Conservation (phyloP, 1,140 invertebrate species). For the Saccostrea echinata region DNA sequence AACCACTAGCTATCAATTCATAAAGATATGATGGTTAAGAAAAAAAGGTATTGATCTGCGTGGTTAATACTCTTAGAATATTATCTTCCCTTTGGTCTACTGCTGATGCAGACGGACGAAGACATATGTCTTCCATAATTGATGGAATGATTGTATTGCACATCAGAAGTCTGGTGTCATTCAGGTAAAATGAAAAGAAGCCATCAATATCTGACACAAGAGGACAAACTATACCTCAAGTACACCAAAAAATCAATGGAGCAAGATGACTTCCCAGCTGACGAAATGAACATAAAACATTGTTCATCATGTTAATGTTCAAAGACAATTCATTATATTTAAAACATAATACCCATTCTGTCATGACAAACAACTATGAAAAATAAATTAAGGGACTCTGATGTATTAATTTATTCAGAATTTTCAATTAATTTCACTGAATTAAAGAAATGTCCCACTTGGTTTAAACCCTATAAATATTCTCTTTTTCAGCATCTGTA, state of each 20-base stretch:
- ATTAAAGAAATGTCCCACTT: too few relatives aligned
- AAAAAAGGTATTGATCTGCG: background rate
- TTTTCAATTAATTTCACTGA: too few relatives aligned
- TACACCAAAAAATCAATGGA: constrained; percentile 5
- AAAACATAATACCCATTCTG: too few relatives aligned
- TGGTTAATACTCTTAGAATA: background rate
- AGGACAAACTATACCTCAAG: background rate
- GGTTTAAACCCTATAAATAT: too few relatives aligned
- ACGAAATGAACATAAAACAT: too few relatives aligned
- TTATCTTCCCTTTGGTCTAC: background rate
- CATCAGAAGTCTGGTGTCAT: constrained; percentile 21
- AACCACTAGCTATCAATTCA: background rate
- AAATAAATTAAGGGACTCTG: background rate
- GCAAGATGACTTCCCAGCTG: background rate
- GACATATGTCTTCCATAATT: background rate
- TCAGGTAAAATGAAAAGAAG: constrained; percentile 27
- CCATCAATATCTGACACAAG: constrained; percentile 19
- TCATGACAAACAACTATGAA: too few relatives aligned
- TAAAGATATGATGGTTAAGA: background rate
- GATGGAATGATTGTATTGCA: constrained; percentile 11
- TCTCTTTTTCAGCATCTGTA: too few relatives aligned
- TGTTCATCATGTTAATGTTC: too few relatives aligned
- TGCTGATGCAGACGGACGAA: background rate
- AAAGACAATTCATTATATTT: too few relatives aligned
- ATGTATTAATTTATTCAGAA: background rate